A percentile compares a stretch with the other conserved stretches of the same genome.
phyloP scores from a whole-genome alignment of 2,888 invertebrate species.

The Phalera bucephala region DNA sequence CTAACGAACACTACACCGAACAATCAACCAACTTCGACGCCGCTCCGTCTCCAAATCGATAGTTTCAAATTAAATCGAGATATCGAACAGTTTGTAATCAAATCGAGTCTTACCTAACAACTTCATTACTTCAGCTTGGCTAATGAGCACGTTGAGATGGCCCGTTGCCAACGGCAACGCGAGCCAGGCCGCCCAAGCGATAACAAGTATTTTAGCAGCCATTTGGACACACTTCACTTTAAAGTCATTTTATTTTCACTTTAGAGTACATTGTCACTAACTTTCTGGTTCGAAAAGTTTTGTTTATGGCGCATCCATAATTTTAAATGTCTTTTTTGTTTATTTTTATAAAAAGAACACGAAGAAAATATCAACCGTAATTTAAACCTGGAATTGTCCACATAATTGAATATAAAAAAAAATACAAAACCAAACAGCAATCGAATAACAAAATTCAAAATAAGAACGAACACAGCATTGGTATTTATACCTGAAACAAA shows the following conservation, averaged over 20 bases:
- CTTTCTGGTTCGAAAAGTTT: slow-evolving; percentile 14
- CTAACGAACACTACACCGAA: background rate
- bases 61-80: slow-evolving; percentile 27
- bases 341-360: too few relatives aligned
- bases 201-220: slow-evolving; percentile 63
- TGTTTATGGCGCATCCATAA: slow-evolving; percentile 48
- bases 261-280: slow-evolving; percentile 59
- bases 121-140: slow-evolving; percentile 91
- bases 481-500: too few relatives aligned
- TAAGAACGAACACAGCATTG: slow-evolving; percentile 3
- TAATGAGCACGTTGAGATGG: slow-evolving; percentile 91
- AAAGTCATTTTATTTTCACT: slow-evolving; percentile 67
- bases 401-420: too few relatives aligned
- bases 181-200: slow-evolving; percentile 70
- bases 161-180: slow-evolving; percentile 83
- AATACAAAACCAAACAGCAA: background rate
- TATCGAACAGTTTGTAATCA: slow-evolving; percentile 35
- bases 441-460: slow-evolving; percentile 5
- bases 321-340: slow-evolving; percentile 24
- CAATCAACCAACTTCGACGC: background rate
- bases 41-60: slow-evolving; percentile 14
- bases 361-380: too few relatives aligned
- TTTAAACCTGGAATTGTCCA: too few relatives aligned
- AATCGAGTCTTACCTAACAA: slow-evolving; percentile 86
- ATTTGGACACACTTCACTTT: slow-evolving; percentile 58